Conservation (phyloP, 2,797 vertebrate species). For the Sebastes cheni region DNA sequence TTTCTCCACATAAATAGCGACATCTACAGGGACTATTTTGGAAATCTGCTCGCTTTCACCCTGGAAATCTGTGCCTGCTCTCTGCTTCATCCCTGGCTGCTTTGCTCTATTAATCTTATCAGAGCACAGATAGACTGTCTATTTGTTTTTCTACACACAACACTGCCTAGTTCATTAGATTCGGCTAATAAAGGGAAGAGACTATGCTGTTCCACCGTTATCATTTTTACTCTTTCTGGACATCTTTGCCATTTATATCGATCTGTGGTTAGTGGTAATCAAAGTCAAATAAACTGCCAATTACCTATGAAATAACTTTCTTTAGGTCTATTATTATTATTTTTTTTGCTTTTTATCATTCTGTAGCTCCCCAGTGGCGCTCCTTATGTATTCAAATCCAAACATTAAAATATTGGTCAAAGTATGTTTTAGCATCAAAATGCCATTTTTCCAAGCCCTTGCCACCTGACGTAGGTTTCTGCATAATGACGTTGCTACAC, state of each 20-base stretch:
- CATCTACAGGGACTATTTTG: slow-evolving; percentile 59
- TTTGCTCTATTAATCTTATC: slow-evolving; percentile 45
- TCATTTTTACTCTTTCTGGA: neutral
- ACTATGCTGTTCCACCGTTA: neutral
- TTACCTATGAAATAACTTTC: slow-evolving; percentile 1
- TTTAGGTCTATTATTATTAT: too few species aligned
- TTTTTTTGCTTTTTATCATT: too few species aligned
- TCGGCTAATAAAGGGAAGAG: slow-evolving; percentile 11
- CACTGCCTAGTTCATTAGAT: slow-evolving; percentile 3
- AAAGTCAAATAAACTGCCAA: neutral
- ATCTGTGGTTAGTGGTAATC: neutral
- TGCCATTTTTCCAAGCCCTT: neutral
- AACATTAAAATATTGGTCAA: too few species aligned
- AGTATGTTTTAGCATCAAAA: too few species aligned
- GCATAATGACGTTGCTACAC: too few species aligned
- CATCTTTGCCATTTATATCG: neutral
- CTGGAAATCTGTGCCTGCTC: slow-evolving; percentile 29
- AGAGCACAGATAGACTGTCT: neutral
- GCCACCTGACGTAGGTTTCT: too few species aligned
- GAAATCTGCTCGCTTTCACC: slow-evolving; percentile 53
- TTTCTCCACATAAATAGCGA: slow-evolving; percentile 77
- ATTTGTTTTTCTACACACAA: slow-evolving; percentile 8
- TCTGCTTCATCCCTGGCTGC: slow-evolving; percentile 16
- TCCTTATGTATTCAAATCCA: too few species aligned
- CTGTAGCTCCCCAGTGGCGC: too few species aligned